phyloP scores from a whole-genome alignment of 2,113 vertebrate genomes.

The Corydoras maculifer region DNA sequence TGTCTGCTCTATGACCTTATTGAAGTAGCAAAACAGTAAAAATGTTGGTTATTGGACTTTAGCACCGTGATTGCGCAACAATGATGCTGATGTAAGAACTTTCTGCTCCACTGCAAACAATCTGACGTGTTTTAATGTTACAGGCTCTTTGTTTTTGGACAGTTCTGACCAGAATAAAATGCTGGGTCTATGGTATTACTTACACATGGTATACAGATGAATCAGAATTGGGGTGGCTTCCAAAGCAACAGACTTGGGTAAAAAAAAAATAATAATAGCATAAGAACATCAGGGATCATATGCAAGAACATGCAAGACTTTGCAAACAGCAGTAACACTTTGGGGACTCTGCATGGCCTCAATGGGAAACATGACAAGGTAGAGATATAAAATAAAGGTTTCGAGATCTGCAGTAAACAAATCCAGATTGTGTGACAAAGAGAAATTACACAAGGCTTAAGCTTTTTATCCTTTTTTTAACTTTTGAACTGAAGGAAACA shows the following conservation, averaged over 20 bases:
- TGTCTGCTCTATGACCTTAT: too few species aligned
- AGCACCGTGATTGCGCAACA: too few species aligned
- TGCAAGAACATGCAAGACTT: slow-evolving; percentile 12
- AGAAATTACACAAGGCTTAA: too few species aligned
- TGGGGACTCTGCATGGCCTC: neutral
- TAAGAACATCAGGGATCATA: neutral
- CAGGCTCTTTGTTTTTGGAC: neutral
- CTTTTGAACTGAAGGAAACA: too few species aligned
- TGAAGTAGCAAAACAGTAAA: too few species aligned
- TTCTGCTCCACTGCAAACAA: too few species aligned
- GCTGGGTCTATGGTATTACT: neutral
- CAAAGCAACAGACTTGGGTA: neutral
- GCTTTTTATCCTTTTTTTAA: too few species aligned
- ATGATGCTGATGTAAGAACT: too few species aligned
- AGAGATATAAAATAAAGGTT: neutral
- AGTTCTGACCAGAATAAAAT: neutral
- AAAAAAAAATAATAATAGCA: neutral
- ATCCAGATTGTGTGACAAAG: neutral
- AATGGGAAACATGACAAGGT: neutral
- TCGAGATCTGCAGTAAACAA: neutral
- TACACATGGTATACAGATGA: neutral
- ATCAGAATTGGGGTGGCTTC: neutral
- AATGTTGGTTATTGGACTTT: too few species aligned
- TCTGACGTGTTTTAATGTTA: neutral
- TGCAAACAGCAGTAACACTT: slow-evolving; percentile 1